Evolutionary conservation across 2,888 invertebrate genomes (phyloP), one percentile per base, ranked within the genome.

Genomic region (Heliconius cydno): DNA sequence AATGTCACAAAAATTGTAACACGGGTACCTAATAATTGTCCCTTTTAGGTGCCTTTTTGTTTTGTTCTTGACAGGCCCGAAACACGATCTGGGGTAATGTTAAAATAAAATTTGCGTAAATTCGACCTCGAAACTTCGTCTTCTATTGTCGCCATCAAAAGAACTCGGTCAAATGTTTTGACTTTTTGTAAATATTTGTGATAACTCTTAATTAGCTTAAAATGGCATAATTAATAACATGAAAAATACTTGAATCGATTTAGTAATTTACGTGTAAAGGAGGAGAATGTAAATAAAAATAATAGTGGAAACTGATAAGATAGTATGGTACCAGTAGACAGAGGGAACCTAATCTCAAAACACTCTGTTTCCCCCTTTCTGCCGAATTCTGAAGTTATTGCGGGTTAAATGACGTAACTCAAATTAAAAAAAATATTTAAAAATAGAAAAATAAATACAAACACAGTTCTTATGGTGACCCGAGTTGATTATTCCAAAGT

Each of bases 51-150:
- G 66, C 67, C 70, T 60, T 79, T 80, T 80, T 79, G 79, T 80
- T 80, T 80, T 67, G 74, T 75, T 79, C 76, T 81, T 76, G 79
- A 79, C 79, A 77, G 70, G 77, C 76, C 77, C 79, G 71, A 76
- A 71, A 76, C 77, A 76, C 74, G 79, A 81, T 73, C 77, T 80
- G 77, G 80, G 52, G 78, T 79, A 76, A 79, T 81, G 77, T 79
- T 82, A 79, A 76, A 82, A 52, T 63, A 72, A 73, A 82, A 82
- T 80, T 81, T 81, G 79, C 78, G 79, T 79, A 81, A 82, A 81
- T 78, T 80, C 76, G 81, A 80, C 78, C 73, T 81, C 78, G 71
- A 68, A 78, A 77, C 75, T 80, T 73, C 73, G 38, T n/a, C 68
- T 63, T 52, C 28, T 76, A 46, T 63, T 52, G 67, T 57, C 52